phyloP scores from a whole-genome alignment of 2,888 invertebrate genomes.

The Meloe dianella region DNA sequence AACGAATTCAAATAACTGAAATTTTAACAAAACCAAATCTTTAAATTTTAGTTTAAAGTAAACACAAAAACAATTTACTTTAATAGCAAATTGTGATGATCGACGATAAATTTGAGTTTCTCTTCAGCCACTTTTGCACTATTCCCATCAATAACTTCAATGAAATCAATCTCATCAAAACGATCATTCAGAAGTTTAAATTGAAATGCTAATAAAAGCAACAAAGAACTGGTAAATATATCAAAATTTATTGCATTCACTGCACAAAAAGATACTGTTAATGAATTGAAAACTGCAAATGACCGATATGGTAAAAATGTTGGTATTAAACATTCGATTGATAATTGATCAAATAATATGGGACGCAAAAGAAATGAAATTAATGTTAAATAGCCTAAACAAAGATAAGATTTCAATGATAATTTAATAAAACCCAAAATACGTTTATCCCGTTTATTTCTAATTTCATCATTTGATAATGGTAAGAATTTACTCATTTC shows the following conservation, averaged over 20 bases:
- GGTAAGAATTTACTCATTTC: not conserved
- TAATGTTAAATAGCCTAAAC: not conserved
- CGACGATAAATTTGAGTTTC: constrained; percentile 7
- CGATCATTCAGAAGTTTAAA: constrained; percentile 9
- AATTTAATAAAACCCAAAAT: not conserved
- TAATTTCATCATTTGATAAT: not conserved
- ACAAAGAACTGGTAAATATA: not conserved
- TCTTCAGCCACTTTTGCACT: not conserved
- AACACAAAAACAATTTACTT: not conserved
- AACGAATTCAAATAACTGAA: not conserved
- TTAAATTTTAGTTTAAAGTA: too few species aligned
- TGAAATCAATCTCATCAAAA: not conserved
- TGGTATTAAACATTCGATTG: not conserved
- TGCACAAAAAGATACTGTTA: not conserved
- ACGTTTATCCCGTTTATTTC: not conserved
- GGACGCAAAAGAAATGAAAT: not conserved
- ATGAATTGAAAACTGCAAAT: not conserved
- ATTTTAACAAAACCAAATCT: too few species aligned
- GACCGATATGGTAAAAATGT: not conserved
- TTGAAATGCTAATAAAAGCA: not conserved
- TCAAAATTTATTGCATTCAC: not conserved
- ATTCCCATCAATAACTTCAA: not conserved
- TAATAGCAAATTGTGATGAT: constrained; percentile 6
- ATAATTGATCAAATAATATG: not conserved
- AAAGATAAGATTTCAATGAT: not conserved